phyloP scores from a whole-genome alignment of 2,888 invertebrate genomes.

The Polylopha cassiicola region DNA sequence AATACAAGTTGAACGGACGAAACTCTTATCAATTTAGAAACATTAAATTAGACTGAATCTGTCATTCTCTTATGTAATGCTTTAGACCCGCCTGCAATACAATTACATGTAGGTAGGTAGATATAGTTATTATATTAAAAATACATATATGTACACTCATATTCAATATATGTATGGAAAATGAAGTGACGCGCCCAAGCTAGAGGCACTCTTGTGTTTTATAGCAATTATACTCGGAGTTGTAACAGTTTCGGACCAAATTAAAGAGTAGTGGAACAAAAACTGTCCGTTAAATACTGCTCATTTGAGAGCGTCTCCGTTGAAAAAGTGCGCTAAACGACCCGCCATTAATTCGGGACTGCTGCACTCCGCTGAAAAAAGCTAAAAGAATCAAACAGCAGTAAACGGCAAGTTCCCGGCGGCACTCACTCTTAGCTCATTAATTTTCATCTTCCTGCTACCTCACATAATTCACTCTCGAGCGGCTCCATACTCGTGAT shows the following conservation, averaged over 20 bases:
- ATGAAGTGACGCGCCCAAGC: too few relatives aligned
- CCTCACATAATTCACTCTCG: constrained; percentile 73
- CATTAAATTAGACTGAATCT: constrained; percentile 15
- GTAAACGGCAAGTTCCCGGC: constrained; percentile 42
- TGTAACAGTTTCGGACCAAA: constrained; percentile 14
- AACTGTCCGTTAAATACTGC: constrained; percentile 22
- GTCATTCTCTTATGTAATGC: too few relatives aligned
- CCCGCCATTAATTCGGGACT: constrained; percentile 45
- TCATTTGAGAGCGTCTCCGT: constrained; percentile 26
- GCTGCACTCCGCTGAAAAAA: constrained; percentile 30
- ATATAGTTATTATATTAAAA: too few relatives aligned
- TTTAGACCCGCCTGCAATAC: constrained; percentile 12
- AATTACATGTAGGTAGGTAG: too few relatives aligned
- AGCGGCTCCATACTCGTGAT: constrained; percentile 71
- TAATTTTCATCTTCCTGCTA: constrained; percentile 73
- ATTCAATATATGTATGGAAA: too few relatives aligned
- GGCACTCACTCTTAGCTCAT: constrained; percentile 70
- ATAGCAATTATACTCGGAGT: neutral
- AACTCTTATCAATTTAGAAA: constrained; percentile 12
- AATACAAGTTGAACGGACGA: constrained; percentile 6
- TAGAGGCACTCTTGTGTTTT: too few relatives aligned
- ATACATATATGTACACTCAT: too few relatives aligned
- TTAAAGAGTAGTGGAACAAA: constrained; percentile 16
- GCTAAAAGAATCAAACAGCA: constrained; percentile 53
- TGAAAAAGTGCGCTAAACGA: constrained; percentile 41